Evolutionary conservation across 2,797 vertebrate species (phyloP).

Genomic region (Anolis apletophallus): DNA sequence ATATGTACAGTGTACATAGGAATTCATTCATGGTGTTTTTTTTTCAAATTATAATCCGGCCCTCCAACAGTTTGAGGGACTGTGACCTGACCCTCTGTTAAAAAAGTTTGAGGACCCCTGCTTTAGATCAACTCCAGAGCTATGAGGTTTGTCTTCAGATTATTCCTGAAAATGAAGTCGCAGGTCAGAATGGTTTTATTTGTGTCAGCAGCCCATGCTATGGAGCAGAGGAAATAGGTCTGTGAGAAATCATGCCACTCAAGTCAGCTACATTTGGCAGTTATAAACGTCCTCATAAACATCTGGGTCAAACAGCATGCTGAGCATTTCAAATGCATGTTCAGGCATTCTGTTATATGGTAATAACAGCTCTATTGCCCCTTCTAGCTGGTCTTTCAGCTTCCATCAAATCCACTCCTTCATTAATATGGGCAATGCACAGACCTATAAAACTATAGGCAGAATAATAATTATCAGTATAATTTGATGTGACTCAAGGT

Average conservation of each 20-base stretch:
- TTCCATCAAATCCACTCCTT: background rate
- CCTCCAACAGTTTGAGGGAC: too few species aligned
- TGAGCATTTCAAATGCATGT: background rate
- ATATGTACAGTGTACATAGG: too few species aligned
- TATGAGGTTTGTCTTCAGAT: background rate
- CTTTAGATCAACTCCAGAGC: too few species aligned
- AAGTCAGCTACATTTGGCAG: background rate
- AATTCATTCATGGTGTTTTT: too few species aligned
- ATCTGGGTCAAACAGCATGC: background rate
- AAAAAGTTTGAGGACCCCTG: too few species aligned
- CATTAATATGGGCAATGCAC: background rate
- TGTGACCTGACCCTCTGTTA: too few species aligned
- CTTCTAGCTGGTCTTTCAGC: background rate
- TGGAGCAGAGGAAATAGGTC: background rate
- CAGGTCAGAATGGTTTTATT: background rate
- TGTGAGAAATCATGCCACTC: background rate
- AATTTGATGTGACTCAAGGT: conserved; percentile 31
- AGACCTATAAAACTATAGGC: background rate
- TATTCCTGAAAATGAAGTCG: too few species aligned
- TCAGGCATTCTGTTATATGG: background rate
- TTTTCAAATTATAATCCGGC: too few species aligned
- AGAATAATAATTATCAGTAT: conserved; percentile 15
- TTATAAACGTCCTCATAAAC: background rate
- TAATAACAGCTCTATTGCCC: background rate
- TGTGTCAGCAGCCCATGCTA: background rate